phyloP scores from a whole-genome alignment of 2,113 vertebrate species.

The Spea bombifrons region DNA sequence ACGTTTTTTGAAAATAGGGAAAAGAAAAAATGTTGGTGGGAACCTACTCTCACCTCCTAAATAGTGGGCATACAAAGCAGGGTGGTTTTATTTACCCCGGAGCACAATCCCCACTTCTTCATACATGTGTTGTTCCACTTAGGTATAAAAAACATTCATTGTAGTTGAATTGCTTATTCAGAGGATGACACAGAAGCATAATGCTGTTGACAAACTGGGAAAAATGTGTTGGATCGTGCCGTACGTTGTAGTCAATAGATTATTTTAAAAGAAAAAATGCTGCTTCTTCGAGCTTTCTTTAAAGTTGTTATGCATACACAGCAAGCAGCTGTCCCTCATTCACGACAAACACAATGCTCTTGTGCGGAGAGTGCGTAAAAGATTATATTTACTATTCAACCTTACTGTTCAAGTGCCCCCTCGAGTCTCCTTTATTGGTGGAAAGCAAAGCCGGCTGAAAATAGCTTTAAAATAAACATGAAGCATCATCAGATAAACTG shows the following conservation, averaged over 20 bases:
- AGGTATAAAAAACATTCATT: no score
- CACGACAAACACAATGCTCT: constrained; percentile 17
- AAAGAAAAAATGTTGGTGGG: no score
- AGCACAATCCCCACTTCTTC: no score
- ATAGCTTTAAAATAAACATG: constrained; percentile 40
- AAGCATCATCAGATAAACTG: constrained; percentile 1
- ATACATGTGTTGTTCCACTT: no score
- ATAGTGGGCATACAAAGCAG: no score
- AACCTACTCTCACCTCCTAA: no score
- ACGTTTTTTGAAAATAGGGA: no score
- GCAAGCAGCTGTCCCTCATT: constrained; percentile 20
- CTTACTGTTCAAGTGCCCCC: constrained; percentile 23
- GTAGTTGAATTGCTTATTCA: no score
- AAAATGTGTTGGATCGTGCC: background rate
- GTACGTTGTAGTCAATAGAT: constrained; percentile 15
- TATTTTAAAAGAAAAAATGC: background rate
- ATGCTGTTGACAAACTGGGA: no score
- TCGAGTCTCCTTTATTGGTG: constrained; percentile 9
- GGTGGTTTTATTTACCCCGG: no score
- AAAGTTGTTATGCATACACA: constrained; percentile 1
- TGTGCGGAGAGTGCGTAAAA: constrained; percentile 22
- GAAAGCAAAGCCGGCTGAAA: constrained; percentile 21
- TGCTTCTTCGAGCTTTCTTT: constrained; percentile 10
- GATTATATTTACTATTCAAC: constrained; percentile 37
- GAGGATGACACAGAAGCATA: no score